Evolutionary conservation across 2,888 invertebrate species (phyloP).

Genomic region (Odiellus spinosus): DNA sequence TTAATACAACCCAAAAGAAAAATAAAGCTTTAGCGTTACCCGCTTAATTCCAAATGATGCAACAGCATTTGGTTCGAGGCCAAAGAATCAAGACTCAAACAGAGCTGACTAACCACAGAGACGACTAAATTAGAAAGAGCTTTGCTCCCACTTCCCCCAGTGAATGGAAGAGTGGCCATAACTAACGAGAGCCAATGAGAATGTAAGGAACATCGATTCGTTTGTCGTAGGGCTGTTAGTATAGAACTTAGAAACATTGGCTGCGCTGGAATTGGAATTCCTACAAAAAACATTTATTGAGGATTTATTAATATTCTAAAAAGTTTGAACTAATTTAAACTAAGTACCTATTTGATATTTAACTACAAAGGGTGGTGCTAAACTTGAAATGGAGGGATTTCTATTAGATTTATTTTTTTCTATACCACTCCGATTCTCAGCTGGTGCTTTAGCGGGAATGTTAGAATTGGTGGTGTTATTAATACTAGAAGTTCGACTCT

Average conservation of each 20-base stretch:
- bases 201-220: constrained; percentile 53
- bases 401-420: too few species aligned
- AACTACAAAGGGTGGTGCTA: too few species aligned
- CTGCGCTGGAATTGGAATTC: constrained; percentile 55
- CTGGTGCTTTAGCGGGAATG: too few species aligned
- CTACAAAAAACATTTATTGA: constrained; percentile 25
- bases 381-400: too few species aligned
- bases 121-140: constrained; percentile 59
- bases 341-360: too few species aligned
- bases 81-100: constrained; percentile 50
- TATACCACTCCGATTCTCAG: too few species aligned
- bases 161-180: constrained; percentile 60
- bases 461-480: too few species aligned
- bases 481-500: too few species aligned
- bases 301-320: too few species aligned
- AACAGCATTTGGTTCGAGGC: not conserved
- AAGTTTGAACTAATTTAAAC: too few species aligned
- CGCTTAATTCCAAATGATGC: too few species aligned
- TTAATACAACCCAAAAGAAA: not conserved
- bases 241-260: constrained; percentile 66
- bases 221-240: constrained; percentile 52
- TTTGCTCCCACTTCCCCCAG: constrained; percentile 37
- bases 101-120: constrained; percentile 60
- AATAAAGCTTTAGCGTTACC: too few species aligned
- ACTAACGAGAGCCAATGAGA: constrained; percentile 68